Evolutionary conservation across 2,888 invertebrate species (phyloP), one percentile per base, ranked within the genome.

Genomic region (Synergus japonicus): DNA sequence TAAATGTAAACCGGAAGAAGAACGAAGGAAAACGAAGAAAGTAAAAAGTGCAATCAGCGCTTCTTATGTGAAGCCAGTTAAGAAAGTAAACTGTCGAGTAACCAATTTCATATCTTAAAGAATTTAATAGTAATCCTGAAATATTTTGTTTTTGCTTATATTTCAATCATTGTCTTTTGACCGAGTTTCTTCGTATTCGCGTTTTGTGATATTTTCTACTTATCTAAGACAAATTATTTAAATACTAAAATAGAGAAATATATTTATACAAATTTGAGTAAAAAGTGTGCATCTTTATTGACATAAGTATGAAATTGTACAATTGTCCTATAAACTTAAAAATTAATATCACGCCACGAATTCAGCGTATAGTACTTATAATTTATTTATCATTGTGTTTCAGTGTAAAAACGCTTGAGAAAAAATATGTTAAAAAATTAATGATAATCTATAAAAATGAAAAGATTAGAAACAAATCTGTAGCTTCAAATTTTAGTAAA

Each of bases 261-360:
- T 64, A 41, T 54, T 73, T 41, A 10, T 37, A 54, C 73, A 73
- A 58, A 60, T 60, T 37, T 78, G 37, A 84, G 83, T 87, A 88
- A 88, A 89, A 88, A 87, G 84, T 86, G 87, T 88, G 86, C 87
- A 87, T 88, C 76, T 86, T 86, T 86, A 87, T 88, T 88, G 86
- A 85, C 81, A 85, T 85, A 73, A 54, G 37, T 73, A 87, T 87
- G 81, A 82, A 87, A 83, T 87, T 85, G 81, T 87, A 89, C 87
- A 88, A 82, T 84, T 84, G 77, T 73, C 80, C 85, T 89, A 88
- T 79, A 83, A 88, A 88, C 81, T 84, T 84, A 86, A 83, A n/a
- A 41, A 37, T n/a, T 76, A 64, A 41, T 43, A 29, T 60, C 18
- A 63, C n/a, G 67, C 67, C n/a, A 12, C 7, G 13, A 63, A 60